These are phyloP conservation scores for Bradypodion pumilum DNA, from an alignment of 2,797 vertebrate genomes.

Conservation along the genomic window DNA sequence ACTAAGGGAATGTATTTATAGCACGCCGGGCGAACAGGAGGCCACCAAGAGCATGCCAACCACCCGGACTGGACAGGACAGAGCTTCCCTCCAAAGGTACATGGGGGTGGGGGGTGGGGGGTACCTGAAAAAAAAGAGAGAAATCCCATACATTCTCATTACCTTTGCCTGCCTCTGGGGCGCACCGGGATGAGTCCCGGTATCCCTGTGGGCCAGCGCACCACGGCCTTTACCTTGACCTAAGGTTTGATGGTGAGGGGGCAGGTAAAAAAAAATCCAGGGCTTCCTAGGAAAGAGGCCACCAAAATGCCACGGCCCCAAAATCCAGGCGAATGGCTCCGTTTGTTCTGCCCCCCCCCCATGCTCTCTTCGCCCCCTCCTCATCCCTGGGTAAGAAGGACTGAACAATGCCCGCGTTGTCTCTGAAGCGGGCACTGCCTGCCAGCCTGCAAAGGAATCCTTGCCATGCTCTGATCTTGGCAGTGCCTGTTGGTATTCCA, in stretches of 20 bases:
- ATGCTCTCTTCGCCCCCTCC: no score
- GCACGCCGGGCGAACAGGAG: constrained; percentile 67
- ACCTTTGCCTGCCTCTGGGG: no score
- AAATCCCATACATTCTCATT: no score
- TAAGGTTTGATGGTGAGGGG: no score
- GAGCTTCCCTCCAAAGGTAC: not conserved
- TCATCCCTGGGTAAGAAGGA: not conserved
- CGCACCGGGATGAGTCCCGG: no score
- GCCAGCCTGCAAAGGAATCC: constrained; percentile 55
- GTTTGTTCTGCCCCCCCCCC: no score
- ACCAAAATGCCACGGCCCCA: not conserved
- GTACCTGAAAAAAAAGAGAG: no score
- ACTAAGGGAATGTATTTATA: constrained; percentile 82
- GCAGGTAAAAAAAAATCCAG: no score
- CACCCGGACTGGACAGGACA: accelerated
- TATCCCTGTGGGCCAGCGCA: not conserved
- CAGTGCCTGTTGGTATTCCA: constrained; percentile 62
- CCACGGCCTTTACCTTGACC: no score
- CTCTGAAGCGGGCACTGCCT: no score
- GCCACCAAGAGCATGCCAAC: constrained; percentile 21
- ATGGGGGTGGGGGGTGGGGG: not conserved
- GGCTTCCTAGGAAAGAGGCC: no score
- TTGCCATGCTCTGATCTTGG: constrained; percentile 46
- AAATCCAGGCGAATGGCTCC: no score
- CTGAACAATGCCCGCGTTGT: not conserved